These are phyloP conservation scores for Polydrusus tereticollis DNA, from an alignment of 2,888 invertebrate species.

Conservation along the genomic window DNA sequence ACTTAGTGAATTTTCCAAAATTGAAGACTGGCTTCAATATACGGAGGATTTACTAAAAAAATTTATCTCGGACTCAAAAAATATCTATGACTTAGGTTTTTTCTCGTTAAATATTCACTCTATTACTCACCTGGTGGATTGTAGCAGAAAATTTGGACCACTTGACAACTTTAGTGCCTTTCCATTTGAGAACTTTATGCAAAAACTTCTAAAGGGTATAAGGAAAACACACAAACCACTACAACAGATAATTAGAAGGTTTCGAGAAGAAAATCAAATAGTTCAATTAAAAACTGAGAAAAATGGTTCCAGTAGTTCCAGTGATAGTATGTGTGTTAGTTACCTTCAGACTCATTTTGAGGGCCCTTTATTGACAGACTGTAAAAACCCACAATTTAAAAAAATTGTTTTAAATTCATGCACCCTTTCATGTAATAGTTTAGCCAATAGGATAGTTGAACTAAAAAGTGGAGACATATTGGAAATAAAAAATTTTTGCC, in stretches of 20 bases:
- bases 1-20: constrained; percentile 33
- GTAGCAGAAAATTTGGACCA: constrained; percentile 38
- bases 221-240: constrained; percentile 40
- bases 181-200: constrained; percentile 38
- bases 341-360: constrained; percentile 23
- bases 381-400: constrained; percentile 40
- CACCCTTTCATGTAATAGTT: constrained; percentile 37
- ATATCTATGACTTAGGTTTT: constrained; percentile 40
- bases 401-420: constrained; percentile 27
- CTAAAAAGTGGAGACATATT: constrained; percentile 35
- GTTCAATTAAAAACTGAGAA: constrained; percentile 5
- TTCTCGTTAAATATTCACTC: constrained; percentile 43
- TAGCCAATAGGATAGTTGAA: constrained; percentile 38
- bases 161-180: constrained; percentile 34
- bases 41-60: constrained; percentile 30
- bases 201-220: constrained; percentile 25
- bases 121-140: constrained; percentile 39
- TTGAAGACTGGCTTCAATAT: constrained; percentile 36
- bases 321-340: constrained; percentile 17
- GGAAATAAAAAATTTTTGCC: constrained; percentile 41
- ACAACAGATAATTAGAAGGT: constrained; percentile 32
- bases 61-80: constrained; percentile 37
- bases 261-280: constrained; percentile 39
- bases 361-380: constrained; percentile 25
- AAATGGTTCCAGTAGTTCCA: not conserved